Percentiles rank a stretch among this genome's conserved stretches.
phyloP scores from a whole-genome alignment of 2,113 vertebrate species.

The Perca flavescens region DNA sequence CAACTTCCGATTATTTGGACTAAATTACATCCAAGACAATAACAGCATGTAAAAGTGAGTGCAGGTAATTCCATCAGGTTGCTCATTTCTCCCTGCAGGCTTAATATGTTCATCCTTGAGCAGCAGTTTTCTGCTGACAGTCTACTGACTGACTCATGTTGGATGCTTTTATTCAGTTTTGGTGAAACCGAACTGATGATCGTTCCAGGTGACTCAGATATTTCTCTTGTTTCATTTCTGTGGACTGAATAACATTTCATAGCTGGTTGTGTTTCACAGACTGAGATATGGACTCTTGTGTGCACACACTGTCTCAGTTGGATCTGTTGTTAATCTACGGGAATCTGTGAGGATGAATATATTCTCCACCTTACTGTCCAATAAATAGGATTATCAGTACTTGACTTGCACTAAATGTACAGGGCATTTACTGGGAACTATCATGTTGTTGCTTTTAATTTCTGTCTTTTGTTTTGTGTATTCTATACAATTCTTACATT shows the following conservation, averaged over 20 bases:
- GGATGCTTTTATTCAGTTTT: neutral
- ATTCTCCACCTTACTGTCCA: neutral
- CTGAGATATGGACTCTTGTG: neutral
- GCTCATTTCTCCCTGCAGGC: neutral
- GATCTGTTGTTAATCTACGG: neutral
- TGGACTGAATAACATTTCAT: neutral
- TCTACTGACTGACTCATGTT: neutral
- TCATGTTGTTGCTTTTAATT: too few relatives aligned
- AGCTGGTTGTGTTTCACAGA: neutral
- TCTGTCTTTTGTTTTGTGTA: neutral
- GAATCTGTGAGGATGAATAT: too few relatives aligned
- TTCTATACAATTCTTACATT: neutral
- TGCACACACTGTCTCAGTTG: neutral
- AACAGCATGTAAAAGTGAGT: neutral
- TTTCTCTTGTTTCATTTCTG: neutral
- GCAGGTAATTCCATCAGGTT: neutral
- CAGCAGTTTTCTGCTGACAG: neutral
- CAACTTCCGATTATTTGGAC: neutral
- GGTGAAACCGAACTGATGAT: neutral
- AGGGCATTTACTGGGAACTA: neutral
- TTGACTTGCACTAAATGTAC: neutral
- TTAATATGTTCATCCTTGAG: neutral
- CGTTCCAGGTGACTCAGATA: neutral
- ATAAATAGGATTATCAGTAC: neutral
- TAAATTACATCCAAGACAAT: neutral